phyloP scores from a whole-genome alignment of 2,888 invertebrate genomes.

The Drosophila tripunctata region DNA sequence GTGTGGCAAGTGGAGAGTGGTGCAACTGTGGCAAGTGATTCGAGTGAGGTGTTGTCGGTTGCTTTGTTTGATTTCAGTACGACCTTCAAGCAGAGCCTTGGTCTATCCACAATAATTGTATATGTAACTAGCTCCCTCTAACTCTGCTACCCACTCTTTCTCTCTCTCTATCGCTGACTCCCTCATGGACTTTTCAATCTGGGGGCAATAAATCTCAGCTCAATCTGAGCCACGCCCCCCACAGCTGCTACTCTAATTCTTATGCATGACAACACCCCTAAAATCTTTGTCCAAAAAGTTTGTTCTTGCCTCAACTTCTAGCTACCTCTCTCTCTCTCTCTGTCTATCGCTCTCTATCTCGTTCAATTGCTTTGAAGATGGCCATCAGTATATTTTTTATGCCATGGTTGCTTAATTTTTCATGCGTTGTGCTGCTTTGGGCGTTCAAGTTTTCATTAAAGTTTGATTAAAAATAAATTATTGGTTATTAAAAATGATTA shows the following conservation, averaged over 20 bases:
- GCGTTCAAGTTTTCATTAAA: conserved; percentile 71
- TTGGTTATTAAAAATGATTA: conserved; percentile 81
- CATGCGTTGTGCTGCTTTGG: conserved; percentile 44
- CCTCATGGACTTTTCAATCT: conserved; percentile 39
- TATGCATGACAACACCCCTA: conserved; percentile 70
- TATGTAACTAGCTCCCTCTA: neutral
- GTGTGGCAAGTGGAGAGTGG: conserved; percentile 22
- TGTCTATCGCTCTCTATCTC: neutral
- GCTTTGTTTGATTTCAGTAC: conserved; percentile 64
- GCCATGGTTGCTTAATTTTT: conserved; percentile 57
- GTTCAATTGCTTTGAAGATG: conserved; percentile 4
- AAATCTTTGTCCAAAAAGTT: conserved; percentile 53
- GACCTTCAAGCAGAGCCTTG: conserved; percentile 45
- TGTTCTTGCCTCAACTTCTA: neutral
- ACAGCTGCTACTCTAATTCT: conserved; percentile 66
- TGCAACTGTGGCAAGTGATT: conserved; percentile 35
- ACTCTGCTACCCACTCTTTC: neutral
- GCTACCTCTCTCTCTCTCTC: neutral
- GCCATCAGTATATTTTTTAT: conserved; percentile 23
- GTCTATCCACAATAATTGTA: neutral
- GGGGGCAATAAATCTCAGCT: conserved; percentile 62
- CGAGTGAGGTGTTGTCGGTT: conserved; percentile 57
- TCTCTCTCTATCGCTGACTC: neutral
- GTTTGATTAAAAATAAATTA: conserved; percentile 80
- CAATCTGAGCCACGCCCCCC: conserved; percentile 60